Base-by-base conservation (phyloP, 2,888 invertebrate genomes). In the Chirona hameri region DNA sequence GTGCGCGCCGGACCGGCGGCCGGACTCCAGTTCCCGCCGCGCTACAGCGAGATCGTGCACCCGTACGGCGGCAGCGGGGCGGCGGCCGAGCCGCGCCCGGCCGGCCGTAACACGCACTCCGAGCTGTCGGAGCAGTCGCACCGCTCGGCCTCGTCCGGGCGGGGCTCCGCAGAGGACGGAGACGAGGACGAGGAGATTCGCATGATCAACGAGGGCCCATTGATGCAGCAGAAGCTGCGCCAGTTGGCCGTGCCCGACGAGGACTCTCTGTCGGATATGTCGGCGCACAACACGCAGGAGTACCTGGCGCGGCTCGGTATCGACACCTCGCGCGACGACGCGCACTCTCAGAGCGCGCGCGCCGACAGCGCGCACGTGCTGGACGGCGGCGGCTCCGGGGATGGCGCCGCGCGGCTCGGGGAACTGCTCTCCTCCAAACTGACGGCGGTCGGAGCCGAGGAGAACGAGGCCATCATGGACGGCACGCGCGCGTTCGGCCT, bases 291-390 rank as follows among this genome's bases (percentile, higher is more conserved):
- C 88, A 97, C 97, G 52, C 97, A 98, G 88, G 97, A 98, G 88
- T 98, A 98, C 88, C 90, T 98, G 85, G 98, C 98, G 0, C 91
- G 97, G 84, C 90, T 98, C 84, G 98, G 98, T 79, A 98, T 98
- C 84, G 96, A 97, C 87, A 90, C 91, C 80, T 83, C 84, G 69
- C 84, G 85, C 80, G 29, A 27, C 31, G 72, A 72, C 72, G 31
- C 72, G 72, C 72, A 72, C 72, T 72, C 72, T 18, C 72, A 72
- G 72, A 65, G 65, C 27, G 95, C 95, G 86, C 94, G 97, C 89
- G 97, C 96, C 88, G 96, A 95, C 86, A 97, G 97, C 88, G 96
- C 96, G 86, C 93, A 93, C 0, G 92, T 92, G 2, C 31, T 72
- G 31, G 72, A 29, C 31, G 72, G 31, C 18, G 31, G 31, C 31